phyloP scores from a whole-genome alignment of 2,888 invertebrate genomes.

The Acheta domesticus region DNA sequence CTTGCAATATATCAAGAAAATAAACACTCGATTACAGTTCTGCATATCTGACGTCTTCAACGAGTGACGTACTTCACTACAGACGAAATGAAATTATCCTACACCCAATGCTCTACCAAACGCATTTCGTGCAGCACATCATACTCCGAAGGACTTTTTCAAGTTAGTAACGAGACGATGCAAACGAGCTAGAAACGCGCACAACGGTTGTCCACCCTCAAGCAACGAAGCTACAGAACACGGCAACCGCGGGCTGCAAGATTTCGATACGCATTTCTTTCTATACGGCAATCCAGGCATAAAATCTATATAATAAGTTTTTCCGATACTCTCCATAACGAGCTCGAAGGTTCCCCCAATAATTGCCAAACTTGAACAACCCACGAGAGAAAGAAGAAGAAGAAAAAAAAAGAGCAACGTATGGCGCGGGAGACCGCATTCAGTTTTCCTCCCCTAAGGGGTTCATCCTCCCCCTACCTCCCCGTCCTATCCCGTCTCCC shows the following conservation, averaged over 20 bases:
- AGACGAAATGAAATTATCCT: too few relatives aligned
- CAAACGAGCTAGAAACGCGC: too few relatives aligned
- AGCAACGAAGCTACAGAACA: too few relatives aligned
- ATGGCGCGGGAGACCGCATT: not conserved
- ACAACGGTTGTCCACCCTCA: too few relatives aligned
- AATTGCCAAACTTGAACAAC: constrained; percentile 1
- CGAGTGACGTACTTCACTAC: too few relatives aligned
- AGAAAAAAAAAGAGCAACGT: not conserved
- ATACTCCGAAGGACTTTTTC: too few relatives aligned
- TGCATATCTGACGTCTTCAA: too few relatives aligned
- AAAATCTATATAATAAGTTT: not conserved
- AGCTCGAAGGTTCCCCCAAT: constrained; percentile 11
- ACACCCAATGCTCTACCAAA: too few relatives aligned
- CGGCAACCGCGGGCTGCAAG: not conserved
- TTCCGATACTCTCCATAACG: constrained; percentile 18
- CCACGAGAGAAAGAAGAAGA: not conserved
- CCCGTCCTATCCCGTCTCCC: not conserved
- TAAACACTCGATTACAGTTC: too few relatives aligned
- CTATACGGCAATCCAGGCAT: constrained; percentile 18
- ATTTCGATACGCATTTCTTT: not conserved
- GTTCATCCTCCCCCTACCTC: not conserved
- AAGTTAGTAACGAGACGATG: too few relatives aligned
- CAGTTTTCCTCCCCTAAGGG: not conserved
- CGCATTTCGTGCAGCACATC: too few relatives aligned
- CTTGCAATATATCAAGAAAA: too few relatives aligned